Evolutionary conservation across 2,113 vertebrate genomes (phyloP).

Genomic region (Willisornis vidua): DNA sequence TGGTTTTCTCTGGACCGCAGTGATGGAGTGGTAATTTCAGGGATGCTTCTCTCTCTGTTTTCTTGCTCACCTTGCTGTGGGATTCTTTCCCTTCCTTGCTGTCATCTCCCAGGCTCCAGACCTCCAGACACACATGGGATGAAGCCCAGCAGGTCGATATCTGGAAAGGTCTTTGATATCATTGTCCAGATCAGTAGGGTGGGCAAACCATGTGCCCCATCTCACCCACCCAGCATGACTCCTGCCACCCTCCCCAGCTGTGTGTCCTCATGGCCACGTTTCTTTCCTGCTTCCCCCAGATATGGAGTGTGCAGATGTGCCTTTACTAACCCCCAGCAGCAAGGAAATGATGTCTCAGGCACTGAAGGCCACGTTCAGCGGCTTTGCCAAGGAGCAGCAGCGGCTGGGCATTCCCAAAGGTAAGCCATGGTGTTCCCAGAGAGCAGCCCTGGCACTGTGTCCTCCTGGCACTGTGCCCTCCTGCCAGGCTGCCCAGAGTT

Average conservation of each 20-base stretch:
- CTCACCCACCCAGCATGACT: not conserved
- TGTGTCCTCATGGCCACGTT: fast-evolving
- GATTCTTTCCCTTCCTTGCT: not conserved
- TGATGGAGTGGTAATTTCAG: not conserved
- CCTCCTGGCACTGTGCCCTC: not conserved
- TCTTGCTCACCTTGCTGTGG: not conserved
- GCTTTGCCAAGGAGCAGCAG: slow-evolving; percentile 95
- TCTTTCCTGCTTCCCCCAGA: slow-evolving; percentile 76
- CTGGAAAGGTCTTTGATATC: not conserved
- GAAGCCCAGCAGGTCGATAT: not conserved
- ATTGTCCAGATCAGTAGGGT: not conserved
- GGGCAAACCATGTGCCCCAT: not conserved
- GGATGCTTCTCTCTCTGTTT: not conserved
- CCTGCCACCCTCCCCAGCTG: not conserved
- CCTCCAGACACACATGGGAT: not conserved
- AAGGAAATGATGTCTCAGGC: slow-evolving; percentile 99
- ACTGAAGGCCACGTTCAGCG: slow-evolving; percentile 95
- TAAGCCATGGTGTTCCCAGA: slow-evolving; percentile 30
- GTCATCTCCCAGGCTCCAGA: not conserved
- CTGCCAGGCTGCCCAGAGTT: not conserved
- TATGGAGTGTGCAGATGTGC: slow-evolving; percentile 96
- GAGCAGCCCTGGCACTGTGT: not conserved
- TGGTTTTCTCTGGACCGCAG: not conserved
- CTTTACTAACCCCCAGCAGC: slow-evolving; percentile 94
- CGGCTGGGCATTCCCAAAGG: slow-evolving; percentile 96